A percentile compares a stretch with the other conserved stretches of the same genome.
phyloP scores from a whole-genome alignment of 2,888 invertebrate species.

The Hanleya hanleyi region DNA sequence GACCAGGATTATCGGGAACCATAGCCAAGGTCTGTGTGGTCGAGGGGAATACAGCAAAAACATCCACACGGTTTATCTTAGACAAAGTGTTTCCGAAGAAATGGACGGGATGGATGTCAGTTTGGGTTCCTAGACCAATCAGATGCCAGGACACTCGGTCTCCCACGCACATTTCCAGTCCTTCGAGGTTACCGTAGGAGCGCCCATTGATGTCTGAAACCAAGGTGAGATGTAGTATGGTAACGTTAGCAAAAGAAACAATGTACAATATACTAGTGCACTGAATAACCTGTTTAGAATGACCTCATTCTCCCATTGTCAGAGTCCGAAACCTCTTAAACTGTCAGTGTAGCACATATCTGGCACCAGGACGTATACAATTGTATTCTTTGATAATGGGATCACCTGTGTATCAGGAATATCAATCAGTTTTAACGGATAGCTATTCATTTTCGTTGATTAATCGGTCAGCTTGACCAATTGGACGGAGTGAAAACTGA shows the following conservation, averaged over 20 bases:
- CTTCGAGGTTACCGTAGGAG: constrained; percentile 1
- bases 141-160: constrained; percentile 8
- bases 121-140: not conserved
- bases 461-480: no score
- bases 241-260: not conserved
- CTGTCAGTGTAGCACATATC: no score
- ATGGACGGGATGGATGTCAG: not conserved
- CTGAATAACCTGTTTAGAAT: not conserved
- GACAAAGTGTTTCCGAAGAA: constrained; percentile 13
- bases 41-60: not conserved
- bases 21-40: constrained; percentile 25
- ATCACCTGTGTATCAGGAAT: no score
- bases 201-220: constrained; percentile 9
- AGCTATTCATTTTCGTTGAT: no score
- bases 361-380: no score
- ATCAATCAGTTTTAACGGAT: no score
- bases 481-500: no score
- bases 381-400: no score
- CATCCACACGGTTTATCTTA: not conserved
- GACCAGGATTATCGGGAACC: constrained; percentile 45
- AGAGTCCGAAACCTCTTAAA: no score
- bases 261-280: not conserved
- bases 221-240: no score
- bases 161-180: constrained; percentile 1
- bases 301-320: no score